Percentiles rank a stretch among this genome's conserved stretches.
Evolutionary conservation across 2,113 vertebrate species (phyloP).

Genomic region (Aramus guarauna): DNA sequence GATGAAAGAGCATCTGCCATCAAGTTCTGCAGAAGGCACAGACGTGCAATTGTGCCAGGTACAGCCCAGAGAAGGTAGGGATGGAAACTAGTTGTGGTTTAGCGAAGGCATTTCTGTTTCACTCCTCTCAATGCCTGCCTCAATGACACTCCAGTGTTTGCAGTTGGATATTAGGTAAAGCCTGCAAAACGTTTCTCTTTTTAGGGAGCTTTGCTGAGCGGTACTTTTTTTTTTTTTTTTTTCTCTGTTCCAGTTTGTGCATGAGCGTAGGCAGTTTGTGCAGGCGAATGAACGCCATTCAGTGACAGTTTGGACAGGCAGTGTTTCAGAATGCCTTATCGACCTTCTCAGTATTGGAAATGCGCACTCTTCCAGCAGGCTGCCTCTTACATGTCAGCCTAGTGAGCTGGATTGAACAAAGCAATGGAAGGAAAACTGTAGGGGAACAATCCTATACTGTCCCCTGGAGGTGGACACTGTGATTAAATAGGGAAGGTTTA

Average conservation of each 20-base stretch:
- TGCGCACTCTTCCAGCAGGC: background rate
- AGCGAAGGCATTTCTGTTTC: background rate
- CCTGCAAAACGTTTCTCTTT: background rate
- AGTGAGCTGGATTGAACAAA: background rate
- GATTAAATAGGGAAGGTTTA: background rate
- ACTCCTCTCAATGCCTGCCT: background rate
- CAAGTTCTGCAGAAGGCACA: background rate
- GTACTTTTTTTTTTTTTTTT: background rate
- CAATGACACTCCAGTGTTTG: background rate
- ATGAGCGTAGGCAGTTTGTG: background rate
- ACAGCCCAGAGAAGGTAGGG: background rate
- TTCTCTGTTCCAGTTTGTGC: background rate
- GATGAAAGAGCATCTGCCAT: background rate
- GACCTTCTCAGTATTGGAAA: background rate
- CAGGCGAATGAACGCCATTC: background rate
- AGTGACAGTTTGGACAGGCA: background rate
- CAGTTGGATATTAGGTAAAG: background rate
- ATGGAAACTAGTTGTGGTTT: background rate
- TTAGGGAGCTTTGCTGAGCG: background rate
- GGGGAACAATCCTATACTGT: constrained; percentile 39
- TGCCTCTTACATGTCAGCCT: background rate
- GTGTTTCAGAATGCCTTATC: background rate
- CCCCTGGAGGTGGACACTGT: constrained; percentile 24
- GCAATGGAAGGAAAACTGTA: background rate
- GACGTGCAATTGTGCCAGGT: background rate